These are phyloP conservation scores for Busseola fusca DNA, from an alignment of 2,888 invertebrate species.

Conservation along the genomic window DNA sequence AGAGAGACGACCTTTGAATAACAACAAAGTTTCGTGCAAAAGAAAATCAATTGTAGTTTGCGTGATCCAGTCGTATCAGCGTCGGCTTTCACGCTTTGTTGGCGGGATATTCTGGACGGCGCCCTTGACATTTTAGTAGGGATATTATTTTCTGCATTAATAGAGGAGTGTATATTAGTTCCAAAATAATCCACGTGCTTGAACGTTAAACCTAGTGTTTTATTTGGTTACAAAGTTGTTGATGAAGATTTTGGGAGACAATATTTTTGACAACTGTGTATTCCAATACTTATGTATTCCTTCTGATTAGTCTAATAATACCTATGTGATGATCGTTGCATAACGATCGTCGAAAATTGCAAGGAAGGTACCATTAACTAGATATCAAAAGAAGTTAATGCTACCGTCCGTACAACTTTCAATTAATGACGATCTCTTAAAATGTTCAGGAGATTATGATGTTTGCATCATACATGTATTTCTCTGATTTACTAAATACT, in stretches of 20 bases:
- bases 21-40: conserved; percentile 40
- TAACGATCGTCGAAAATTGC: no score
- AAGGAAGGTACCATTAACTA: no score
- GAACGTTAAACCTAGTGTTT: neutral
- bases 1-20: conserved; percentile 24
- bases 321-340: no score
- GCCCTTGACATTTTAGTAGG: conserved; percentile 60
- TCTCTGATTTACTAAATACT: neutral
- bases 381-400: no score
- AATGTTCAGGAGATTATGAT: neutral
- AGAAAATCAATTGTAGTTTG: conserved; percentile 53
- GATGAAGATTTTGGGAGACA: neutral
- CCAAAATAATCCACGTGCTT: conserved; percentile 3
- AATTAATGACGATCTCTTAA: neutral
- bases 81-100: conserved; percentile 41
- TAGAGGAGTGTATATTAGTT: conserved; percentile 25
- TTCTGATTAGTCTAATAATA: neutral
- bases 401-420: no score
- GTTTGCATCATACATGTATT: neutral
- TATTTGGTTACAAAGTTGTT: conserved; percentile 4
- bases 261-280: neutral
- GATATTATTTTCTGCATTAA: conserved; percentile 44
- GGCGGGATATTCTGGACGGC: conserved; percentile 47
- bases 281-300: neutral
- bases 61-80: conserved; percentile 51